Evolutionary conservation across 2,888 invertebrate species (phyloP).

Genomic region (Lycia hirtaria): DNA sequence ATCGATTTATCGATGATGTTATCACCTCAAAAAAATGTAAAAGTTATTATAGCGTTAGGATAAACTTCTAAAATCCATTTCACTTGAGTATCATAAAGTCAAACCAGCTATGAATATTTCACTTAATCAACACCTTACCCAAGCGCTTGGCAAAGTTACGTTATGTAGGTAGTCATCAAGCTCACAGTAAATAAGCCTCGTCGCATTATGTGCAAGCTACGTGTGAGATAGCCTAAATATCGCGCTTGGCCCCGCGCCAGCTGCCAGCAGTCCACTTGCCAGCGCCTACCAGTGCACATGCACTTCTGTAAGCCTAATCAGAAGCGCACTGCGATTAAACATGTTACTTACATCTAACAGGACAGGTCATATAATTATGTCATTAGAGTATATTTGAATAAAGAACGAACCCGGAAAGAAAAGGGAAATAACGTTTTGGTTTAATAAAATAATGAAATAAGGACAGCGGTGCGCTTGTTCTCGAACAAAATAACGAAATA

Average conservation of each 20-base stretch:
- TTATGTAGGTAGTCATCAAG: neutral
- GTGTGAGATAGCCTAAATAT: slow-evolving; percentile 20
- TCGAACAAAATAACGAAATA: too few relatives aligned
- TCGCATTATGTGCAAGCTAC: slow-evolving; percentile 11
- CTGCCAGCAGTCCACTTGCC: neutral
- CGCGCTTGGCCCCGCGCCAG: slow-evolving; percentile 25
- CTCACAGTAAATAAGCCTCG: slow-evolving; percentile 16
- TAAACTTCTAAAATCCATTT: too few relatives aligned
- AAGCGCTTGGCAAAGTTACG: neutral
- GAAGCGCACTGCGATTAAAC: neutral
- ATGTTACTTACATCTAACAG: neutral
- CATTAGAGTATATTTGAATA: too few relatives aligned
- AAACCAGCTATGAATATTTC: neutral
- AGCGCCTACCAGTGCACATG: neutral
- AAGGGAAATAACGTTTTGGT: too few relatives aligned
- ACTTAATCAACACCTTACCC: neutral
- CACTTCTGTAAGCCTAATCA: slow-evolving; percentile 1
- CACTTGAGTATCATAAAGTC: too few relatives aligned
- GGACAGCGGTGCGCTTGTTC: too few relatives aligned
- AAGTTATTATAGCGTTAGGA: too few relatives aligned
- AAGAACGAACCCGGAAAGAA: too few relatives aligned
- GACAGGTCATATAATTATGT: neutral
- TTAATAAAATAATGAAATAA: too few relatives aligned
- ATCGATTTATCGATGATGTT: too few relatives aligned
- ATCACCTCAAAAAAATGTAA: too few relatives aligned